Evolutionary conservation across 2,797 vertebrate genomes (phyloP), one percentile per base, ranked within the genome.

Genomic region (Microctenopoma stevenorrisi): DNA sequence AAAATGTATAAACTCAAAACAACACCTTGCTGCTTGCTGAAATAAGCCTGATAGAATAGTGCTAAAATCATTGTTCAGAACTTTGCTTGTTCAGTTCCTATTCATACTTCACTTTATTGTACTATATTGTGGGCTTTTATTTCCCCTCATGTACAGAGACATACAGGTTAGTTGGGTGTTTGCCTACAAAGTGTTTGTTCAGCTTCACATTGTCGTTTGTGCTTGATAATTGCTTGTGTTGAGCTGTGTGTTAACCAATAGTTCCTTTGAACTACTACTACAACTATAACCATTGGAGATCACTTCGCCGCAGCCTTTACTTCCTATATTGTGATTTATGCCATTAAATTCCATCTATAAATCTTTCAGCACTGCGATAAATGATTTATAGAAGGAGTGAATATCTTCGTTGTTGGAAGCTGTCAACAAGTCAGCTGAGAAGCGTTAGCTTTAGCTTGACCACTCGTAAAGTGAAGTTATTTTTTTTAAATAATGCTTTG

Each of bases 341-440:
- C 5, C 30, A 33, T 33, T 0, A 33, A 6, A 33, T 33, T 33
- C 30, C 5, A 33, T 33, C 5, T 5, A 33, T 33, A 5, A 5
- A 33, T 33, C 30, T 33, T 33, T 33, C 30, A 33, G 30, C 30
- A 33, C 30, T 33, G 30, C 1, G 30, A 33, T 33, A 33, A 33
- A 33, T 33, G 30, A 33, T 33, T 33, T 5, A 33, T 33, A 6
- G 6, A 33, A 33, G 30, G 51, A 57, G 40, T 50, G 30, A 30
- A 48, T 18, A 0, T 48, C 22, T 1, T 46, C 5, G n/a, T 22
- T 22, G 18, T 4, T 33, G 30, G 30, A 33, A 42, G 11, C 13
- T 42, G 13, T 28, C 26, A 16, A 47, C 61, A 64, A 67, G 49
- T 60, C 46, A 64, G 56, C 54, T 47, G 9, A 44, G 30, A 8